phyloP scores from a whole-genome alignment of 2,888 invertebrate genomes.

The Thecocarcelia acutangulata region DNA sequence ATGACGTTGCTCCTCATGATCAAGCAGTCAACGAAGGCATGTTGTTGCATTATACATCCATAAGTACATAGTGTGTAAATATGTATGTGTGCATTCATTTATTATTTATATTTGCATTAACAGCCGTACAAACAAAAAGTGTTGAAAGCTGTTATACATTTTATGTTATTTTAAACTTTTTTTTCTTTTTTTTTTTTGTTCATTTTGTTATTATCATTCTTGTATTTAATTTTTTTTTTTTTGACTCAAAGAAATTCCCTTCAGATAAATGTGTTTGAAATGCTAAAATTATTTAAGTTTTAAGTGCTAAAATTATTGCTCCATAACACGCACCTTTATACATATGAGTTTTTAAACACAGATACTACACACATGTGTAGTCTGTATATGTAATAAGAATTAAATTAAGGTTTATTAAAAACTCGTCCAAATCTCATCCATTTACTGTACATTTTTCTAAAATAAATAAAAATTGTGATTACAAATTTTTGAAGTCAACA shows the following conservation, averaged over 20 bases:
- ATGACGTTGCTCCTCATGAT: conserved; percentile 28
- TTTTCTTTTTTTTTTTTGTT: background rate
- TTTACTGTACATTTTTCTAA: conserved; percentile 5
- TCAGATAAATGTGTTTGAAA: conserved; percentile 28
- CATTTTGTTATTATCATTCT: background rate
- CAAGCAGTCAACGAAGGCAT: conserved; percentile 15
- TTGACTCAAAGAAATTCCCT: background rate
- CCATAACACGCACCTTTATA: conserved; percentile 48
- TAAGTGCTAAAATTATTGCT: conserved; percentile 30
- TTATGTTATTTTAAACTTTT: conserved; percentile 18
- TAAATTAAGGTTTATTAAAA: conserved; percentile 13
- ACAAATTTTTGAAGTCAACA: conserved; percentile 33
- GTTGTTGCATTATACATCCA: conserved; percentile 23
- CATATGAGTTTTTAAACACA: too few species aligned
- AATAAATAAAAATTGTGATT: conserved; percentile 13
- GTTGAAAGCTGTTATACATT: conserved; percentile 57
- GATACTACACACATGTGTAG: too few species aligned
- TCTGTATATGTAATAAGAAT: background rate
- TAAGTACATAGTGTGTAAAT: too few species aligned
- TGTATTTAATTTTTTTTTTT: conserved; percentile 1
- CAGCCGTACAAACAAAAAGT: conserved; percentile 40
- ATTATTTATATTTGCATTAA: conserved; percentile 30
- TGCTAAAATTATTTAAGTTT: conserved; percentile 43
- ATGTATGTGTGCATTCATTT: background rate
- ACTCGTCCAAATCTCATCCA: conserved; percentile 1